Evolutionary conservation across 2,888 invertebrate genomes (phyloP).

Genomic region (Leucania comma): DNA sequence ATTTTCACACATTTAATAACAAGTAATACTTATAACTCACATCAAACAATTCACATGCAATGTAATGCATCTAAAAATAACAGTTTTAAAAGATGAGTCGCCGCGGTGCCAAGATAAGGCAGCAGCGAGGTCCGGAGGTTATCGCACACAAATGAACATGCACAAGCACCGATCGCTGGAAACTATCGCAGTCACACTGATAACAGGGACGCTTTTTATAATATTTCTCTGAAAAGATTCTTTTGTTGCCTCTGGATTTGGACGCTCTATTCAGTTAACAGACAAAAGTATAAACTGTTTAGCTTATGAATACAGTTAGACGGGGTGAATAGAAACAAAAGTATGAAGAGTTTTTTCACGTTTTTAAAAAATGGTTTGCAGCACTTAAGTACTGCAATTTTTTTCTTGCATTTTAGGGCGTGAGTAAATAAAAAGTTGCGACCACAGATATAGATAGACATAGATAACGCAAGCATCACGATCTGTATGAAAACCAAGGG

Average conservation of each 20-base stretch:
- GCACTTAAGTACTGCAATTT: no score
- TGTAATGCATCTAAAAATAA: conserved; percentile 61
- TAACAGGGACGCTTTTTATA: conserved; percentile 49
- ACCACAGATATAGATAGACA: no score
- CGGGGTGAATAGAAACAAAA: no score
- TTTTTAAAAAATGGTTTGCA: no score
- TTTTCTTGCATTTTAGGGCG: no score
- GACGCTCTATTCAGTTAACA: conserved; percentile 2
- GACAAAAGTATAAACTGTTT: conserved; percentile 10
- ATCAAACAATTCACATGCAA: conserved; percentile 12
- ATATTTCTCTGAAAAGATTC: conserved; percentile 48
- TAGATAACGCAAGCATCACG: no score
- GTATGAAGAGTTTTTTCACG: no score
- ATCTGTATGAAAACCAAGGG: no score
- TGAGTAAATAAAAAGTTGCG: no score
- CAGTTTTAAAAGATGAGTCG: conserved; percentile 56
- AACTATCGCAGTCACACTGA: conserved; percentile 49
- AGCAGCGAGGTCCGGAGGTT: conserved; percentile 54
- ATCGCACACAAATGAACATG: conserved; percentile 58
- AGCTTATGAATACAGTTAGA: neutral
- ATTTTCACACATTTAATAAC: neutral
- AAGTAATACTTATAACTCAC: conserved; percentile 16
- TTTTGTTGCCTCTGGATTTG: conserved; percentile 41
- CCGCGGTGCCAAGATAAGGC: conserved; percentile 53
- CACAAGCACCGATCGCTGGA: conserved; percentile 56